These are phyloP conservation scores for Physocephala rufipes DNA, from an alignment of 2,888 invertebrate species.

Conservation along the genomic window DNA sequence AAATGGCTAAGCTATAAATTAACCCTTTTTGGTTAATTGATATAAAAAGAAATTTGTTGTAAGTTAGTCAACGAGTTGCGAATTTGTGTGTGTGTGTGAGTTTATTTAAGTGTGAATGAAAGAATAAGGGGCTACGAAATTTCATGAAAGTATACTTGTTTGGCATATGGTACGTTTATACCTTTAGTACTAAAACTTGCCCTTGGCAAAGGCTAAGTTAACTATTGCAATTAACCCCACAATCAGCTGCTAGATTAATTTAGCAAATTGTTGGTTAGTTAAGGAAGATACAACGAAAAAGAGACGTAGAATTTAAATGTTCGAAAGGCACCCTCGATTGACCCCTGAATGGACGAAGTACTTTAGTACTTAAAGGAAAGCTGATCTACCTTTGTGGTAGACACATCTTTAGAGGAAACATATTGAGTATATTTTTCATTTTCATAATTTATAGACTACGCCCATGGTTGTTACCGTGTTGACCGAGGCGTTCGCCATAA, in stretches of 20 bases:
- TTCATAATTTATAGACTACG: constrained; percentile 51
- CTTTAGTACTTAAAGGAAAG: background rate
- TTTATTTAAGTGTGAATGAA: background rate
- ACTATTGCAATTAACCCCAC: constrained; percentile 50
- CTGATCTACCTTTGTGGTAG: background rate
- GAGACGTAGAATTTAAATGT: background rate
- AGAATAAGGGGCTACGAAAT: background rate
- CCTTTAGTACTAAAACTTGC: constrained; percentile 18
- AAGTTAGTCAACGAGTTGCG: too few species aligned
- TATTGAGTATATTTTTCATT: background rate
- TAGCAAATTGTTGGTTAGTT: background rate
- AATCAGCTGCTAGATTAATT: constrained; percentile 32
- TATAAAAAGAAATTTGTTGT: constrained; percentile 63
- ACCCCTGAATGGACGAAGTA: too few species aligned
- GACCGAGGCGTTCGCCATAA: background rate
- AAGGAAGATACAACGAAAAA: background rate
- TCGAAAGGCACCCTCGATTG: too few species aligned
- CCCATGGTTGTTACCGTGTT: background rate
- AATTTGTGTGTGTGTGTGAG: constrained; percentile 21
- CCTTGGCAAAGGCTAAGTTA: constrained; percentile 56
- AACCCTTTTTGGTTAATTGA: constrained; percentile 66
- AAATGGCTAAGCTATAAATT: constrained; percentile 61
- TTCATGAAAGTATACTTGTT: background rate
- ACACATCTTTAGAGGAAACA: background rate
- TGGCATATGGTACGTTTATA: background rate